These are phyloP conservation scores for Anthophora plumipes DNA, from an alignment of 2,888 invertebrate genomes.

Conservation along the genomic window DNA sequence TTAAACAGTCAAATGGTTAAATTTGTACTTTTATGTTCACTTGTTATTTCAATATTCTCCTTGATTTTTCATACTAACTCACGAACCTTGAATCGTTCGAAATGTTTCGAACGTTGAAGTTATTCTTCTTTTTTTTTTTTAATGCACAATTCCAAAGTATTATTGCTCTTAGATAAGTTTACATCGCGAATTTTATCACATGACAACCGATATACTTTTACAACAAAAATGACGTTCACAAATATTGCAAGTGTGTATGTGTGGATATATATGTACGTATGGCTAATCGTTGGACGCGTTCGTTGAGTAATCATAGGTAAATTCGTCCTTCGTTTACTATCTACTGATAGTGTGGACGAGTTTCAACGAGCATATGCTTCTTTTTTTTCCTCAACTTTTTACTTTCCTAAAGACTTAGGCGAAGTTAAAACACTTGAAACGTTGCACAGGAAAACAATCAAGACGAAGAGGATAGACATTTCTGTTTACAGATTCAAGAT, in stretches of 20 bases:
- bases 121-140: neutral
- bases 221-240: constrained; percentile 57
- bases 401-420: neutral
- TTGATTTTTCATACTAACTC: no score
- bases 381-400: constrained; percentile 17
- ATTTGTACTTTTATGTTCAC: no score
- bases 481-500: neutral
- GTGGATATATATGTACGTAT: neutral
- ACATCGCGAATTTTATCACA: constrained; percentile 59
- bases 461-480: neutral
- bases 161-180: constrained; percentile 54
- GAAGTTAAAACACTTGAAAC: neutral
- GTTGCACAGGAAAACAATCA: neutral
- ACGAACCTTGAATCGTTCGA: no score
- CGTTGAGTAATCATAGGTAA: constrained; percentile 70
- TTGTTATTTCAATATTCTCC: no score
- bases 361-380: constrained; percentile 37
- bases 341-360: constrained; percentile 62
- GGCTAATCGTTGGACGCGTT: constrained; percentile 53
- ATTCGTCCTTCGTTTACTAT: constrained; percentile 70
- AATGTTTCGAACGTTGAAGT: neutral
- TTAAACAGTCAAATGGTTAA: no score
- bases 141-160: constrained; percentile 16
- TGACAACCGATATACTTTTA: constrained; percentile 62
- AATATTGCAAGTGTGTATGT: constrained; percentile 26